A percentile compares a stretch with the other conserved stretches of the same genome.
These are phyloP conservation scores for Etia nguti DNA, from an alignment of 2,113 vertebrate species.

Conservation along the genomic window DNA sequence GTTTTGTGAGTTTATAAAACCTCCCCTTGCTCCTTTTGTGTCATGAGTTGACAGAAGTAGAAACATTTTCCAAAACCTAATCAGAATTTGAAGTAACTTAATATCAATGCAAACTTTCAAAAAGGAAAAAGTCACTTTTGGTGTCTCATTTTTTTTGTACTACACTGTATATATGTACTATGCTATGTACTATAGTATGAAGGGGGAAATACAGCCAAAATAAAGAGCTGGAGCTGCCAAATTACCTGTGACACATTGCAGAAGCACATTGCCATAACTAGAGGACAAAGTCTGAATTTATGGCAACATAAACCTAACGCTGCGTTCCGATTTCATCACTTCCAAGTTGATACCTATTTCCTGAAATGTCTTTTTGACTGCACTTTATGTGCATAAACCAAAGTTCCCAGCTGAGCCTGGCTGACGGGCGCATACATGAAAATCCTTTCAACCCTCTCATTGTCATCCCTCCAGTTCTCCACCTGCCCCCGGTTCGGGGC, in stretches of 20 bases:
- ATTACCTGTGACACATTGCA: neutral
- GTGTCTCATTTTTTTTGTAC: neutral
- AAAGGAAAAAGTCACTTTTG: neutral
- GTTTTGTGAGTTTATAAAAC: neutral
- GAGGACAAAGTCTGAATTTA: neutral
- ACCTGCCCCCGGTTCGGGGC: conserved; percentile 14
- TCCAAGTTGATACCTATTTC: neutral
- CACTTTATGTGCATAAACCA: neutral
- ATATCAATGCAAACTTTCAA: neutral
- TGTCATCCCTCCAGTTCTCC: neutral
- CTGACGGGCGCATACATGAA: neutral
- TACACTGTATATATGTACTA: too few relatives aligned
- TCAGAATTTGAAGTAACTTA: neutral
- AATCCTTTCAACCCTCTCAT: neutral
- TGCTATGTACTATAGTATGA: neutral
- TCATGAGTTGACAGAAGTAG: neutral
- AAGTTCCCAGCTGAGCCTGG: neutral
- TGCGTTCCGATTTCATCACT: neutral
- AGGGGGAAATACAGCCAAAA: neutral
- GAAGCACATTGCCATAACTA: neutral
- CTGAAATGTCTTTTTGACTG: neutral
- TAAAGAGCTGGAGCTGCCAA: neutral
- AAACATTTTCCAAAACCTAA: neutral
- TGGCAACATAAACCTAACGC: neutral
- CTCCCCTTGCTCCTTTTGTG: neutral